These are phyloP conservation scores for Clarias platycephalus DNA, from an alignment of 2,797 vertebrate species.

Conservation along the genomic window DNA sequence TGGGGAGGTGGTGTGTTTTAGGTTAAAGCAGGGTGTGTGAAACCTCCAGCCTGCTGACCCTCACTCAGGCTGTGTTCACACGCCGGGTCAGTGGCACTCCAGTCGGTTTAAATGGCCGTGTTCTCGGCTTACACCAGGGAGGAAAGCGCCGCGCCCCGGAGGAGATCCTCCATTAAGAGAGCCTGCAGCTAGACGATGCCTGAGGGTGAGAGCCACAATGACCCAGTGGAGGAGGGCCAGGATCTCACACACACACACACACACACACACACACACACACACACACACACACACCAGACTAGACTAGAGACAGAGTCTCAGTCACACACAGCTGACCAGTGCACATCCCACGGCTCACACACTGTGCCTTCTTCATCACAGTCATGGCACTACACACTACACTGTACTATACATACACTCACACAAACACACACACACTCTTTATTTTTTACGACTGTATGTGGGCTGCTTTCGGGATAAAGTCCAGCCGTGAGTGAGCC, in stretches of 20 bases:
- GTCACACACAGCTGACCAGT: constrained; percentile 36
- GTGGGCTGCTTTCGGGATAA: constrained; percentile 11
- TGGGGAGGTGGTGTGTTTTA: constrained; percentile 38
- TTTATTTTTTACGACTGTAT: background rate
- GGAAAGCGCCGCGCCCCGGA: constrained; percentile 64
- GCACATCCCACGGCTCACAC: constrained; percentile 12
- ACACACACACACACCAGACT: constrained; percentile 30
- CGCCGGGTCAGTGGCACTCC: constrained; percentile 65
- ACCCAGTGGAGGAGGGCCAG: constrained; percentile 42
- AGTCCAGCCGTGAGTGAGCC: background rate
- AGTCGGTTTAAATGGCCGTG: constrained; percentile 70
- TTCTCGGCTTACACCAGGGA: constrained; percentile 73
- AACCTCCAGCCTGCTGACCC: constrained; percentile 58
- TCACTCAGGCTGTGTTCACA: constrained; percentile 55
- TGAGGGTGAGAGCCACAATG: constrained; percentile 54
- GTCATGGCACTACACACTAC: background rate
- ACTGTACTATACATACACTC: background rate
- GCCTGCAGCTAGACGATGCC: constrained; percentile 55
- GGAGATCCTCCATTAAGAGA: constrained; percentile 53
- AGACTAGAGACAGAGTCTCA: constrained; percentile 14
- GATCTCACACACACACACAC: constrained; percentile 2
- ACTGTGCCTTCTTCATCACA: constrained; percentile 15
- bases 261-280: constrained; percentile 46
- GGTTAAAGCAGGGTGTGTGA: constrained; percentile 55
- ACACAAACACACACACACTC: constrained; percentile 5